phyloP scores from a whole-genome alignment of 2,113 vertebrate genomes.

The Girardinichthys multiradiatus region DNA sequence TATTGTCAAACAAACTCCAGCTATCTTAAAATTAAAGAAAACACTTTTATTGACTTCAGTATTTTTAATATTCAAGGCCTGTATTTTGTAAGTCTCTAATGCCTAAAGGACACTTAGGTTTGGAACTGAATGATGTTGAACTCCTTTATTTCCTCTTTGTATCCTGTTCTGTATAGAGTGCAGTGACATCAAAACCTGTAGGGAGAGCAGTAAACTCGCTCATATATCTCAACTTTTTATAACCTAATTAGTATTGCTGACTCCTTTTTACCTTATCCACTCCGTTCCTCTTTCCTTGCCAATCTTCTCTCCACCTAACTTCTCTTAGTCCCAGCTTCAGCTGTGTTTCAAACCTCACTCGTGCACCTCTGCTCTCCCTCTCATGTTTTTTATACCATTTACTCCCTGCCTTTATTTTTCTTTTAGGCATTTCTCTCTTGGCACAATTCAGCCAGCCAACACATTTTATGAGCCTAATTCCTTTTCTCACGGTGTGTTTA shows the following conservation, averaged over 20 bases:
- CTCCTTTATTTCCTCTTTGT: constrained; percentile 38
- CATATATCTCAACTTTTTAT: constrained; percentile 8
- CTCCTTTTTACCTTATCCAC: constrained; percentile 16
- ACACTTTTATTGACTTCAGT: constrained; percentile 32
- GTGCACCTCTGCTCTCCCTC: constrained; percentile 28
- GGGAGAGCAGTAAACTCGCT: constrained; percentile 18
- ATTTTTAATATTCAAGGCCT: constrained; percentile 48
- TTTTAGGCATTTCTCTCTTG: constrained; percentile 57
- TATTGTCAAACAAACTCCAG: constrained; percentile 34
- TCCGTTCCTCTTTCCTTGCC: constrained; percentile 16
- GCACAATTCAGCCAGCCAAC: constrained; percentile 59
- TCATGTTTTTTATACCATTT: constrained; percentile 33
- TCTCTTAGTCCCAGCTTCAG: constrained; percentile 11
- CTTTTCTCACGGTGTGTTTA: constrained; percentile 67
- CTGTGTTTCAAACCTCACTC: constrained; percentile 26
- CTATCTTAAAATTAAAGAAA: constrained; percentile 41
- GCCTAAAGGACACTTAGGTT: constrained; percentile 33
- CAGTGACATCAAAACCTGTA: constrained; percentile 17
- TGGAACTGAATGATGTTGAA: constrained; percentile 48
- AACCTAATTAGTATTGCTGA: constrained; percentile 6
- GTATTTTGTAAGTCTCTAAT: constrained; percentile 50
- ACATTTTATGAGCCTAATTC: constrained; percentile 68
- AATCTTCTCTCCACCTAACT: background rate
- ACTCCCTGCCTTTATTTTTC: constrained; percentile 14
- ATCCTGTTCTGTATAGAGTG: constrained; percentile 22